These are phyloP conservation scores for Calvadosia cruxmelitensis DNA, from an alignment of 30 jellyfish, hydroid and myxozoan species.

Conservation along the genomic window DNA sequence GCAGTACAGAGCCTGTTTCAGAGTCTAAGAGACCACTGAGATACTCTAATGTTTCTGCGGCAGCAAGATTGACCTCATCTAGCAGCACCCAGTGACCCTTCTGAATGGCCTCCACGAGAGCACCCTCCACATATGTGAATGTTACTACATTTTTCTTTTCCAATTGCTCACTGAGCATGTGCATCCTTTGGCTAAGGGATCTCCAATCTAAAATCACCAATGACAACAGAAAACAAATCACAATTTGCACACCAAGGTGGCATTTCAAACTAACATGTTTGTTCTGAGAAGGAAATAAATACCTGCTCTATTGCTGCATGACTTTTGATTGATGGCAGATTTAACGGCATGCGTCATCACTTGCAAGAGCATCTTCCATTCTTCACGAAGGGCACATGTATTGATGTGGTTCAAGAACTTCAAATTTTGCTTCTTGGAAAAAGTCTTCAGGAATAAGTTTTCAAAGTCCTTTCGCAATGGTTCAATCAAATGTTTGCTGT, in stretches of 20 bases:
- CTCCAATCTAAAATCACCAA: neutral
- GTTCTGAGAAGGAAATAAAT: too few relatives aligned
- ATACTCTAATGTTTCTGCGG: slow-evolving; percentile 85
- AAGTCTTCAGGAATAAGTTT: slow-evolving; percentile 47
- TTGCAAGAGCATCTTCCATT: slow-evolving; percentile 52
- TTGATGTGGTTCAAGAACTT: slow-evolving; percentile 74
- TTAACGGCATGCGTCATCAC: slow-evolving; percentile 52
- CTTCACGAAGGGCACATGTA: slow-evolving; percentile 47
- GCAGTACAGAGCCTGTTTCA: slow-evolving; percentile 72
- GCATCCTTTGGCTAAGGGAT: neutral
- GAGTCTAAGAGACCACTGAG: slow-evolving; percentile 78
- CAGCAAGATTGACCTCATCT: slow-evolving; percentile 91
- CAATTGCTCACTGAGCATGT: neutral
- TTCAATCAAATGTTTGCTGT: slow-evolving; percentile 25
- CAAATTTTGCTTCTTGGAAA: slow-evolving; percentile 67
- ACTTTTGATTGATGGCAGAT: slow-evolving; percentile 47
- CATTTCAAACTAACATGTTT: too few relatives aligned
- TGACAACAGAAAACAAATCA: neutral
- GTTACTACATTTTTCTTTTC: neutral
- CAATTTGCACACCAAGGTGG: too few relatives aligned
- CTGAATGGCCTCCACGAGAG: slow-evolving; percentile 48
- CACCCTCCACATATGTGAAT: slow-evolving; percentile 51
- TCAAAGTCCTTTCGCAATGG: slow-evolving; percentile 58
- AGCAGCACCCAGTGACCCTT: slow-evolving; percentile 93
- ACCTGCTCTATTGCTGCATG: slow-evolving; percentile 49